Evolutionary conservation across 2,113 vertebrate genomes (phyloP).

Genomic region (Macquaria ambigua): DNA sequence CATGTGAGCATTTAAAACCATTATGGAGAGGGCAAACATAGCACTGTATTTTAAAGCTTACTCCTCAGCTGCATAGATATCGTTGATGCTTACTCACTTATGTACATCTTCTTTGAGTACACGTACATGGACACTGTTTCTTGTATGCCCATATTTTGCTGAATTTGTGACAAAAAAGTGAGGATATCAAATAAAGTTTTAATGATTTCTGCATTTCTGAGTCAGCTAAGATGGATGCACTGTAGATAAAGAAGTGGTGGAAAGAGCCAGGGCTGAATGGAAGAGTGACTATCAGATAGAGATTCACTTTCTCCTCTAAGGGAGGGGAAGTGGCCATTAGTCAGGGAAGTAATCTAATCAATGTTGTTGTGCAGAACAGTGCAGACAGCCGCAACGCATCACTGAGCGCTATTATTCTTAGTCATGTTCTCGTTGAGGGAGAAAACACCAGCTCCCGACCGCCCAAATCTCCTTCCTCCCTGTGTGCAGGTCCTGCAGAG

Average conservation of each 20-base stretch:
- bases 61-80: slow-evolving; percentile 9
- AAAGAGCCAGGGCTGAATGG: slow-evolving; percentile 63
- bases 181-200: slow-evolving; percentile 49
- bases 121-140: neutral
- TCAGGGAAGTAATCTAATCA: slow-evolving; percentile 82
- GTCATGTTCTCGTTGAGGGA: slow-evolving; percentile 71
- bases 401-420: slow-evolving; percentile 77
- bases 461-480: slow-evolving; percentile 39
- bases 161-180: slow-evolving; percentile 24
- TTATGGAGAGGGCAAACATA: slow-evolving; percentile 21
- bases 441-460: slow-evolving; percentile 31
- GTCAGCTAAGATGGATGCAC: slow-evolving; percentile 53
- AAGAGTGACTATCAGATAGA: slow-evolving; percentile 78
- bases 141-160: neutral
- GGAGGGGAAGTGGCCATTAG: slow-evolving; percentile 80
- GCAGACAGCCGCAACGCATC: slow-evolving; percentile 73
- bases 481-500: slow-evolving; percentile 29
- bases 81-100: neutral
- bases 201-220: slow-evolving; percentile 51
- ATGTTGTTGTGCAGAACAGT: slow-evolving; percentile 77
- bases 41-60: slow-evolving; percentile 11
- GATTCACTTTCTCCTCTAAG: slow-evolving; percentile 76
- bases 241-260: slow-evolving; percentile 64
- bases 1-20: slow-evolving; percentile 42
- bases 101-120: neutral